Conservation (phyloP, 2,113 vertebrate genomes). For the Equus quagga region DNA sequence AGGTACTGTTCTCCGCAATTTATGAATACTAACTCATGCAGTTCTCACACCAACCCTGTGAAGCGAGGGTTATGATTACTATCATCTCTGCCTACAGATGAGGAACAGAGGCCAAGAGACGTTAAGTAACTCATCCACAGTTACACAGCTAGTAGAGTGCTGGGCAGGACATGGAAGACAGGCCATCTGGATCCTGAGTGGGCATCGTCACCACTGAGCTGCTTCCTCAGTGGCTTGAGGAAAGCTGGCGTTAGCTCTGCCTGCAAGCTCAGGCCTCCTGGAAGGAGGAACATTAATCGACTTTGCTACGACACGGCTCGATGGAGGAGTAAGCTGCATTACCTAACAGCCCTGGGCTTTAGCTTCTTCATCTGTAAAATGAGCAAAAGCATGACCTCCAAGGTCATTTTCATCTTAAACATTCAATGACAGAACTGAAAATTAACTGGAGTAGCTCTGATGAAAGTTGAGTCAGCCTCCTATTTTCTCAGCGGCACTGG, state of each 20-base stretch:
- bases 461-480: not conserved
- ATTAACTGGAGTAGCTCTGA: not conserved
- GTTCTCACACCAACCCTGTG: not conserved
- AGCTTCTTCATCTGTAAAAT: not conserved
- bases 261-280: not conserved
- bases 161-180: not conserved
- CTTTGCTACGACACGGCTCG: not conserved
- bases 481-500: not conserved
- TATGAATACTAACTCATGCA: not conserved
- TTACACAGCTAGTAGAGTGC: not conserved
- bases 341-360: not conserved
- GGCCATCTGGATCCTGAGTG: not conserved
- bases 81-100: not conserved
- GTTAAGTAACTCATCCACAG: not conserved
- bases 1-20: not conserved
- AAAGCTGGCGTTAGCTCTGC: not conserved
- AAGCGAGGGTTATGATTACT: not conserved
- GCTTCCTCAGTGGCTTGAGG: not conserved
- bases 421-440: not conserved
- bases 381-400: not conserved
- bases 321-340: not conserved
- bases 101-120: not conserved
- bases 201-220: no score
- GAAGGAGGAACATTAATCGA: not conserved
- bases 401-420: not conserved